A percentile compares a stretch with the other conserved stretches of the same genome.
phyloP scores from a whole-genome alignment of 1,140 invertebrate species.

The Bombus confusus region DNA sequence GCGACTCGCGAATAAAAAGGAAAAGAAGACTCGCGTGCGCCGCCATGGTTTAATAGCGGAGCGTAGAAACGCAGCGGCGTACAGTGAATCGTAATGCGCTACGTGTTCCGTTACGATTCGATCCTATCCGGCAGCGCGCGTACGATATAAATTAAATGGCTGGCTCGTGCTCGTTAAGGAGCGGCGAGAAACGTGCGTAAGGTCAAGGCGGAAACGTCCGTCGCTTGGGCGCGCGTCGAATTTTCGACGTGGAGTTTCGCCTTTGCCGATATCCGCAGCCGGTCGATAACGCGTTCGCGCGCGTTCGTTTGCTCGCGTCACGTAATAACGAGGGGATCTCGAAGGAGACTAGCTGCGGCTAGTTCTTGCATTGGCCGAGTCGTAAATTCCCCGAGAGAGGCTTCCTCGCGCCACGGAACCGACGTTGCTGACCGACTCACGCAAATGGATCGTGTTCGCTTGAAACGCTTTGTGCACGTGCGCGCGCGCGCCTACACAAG shows the following conservation, averaged over 20 bases:
- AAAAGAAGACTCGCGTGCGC: conserved; percentile 6
- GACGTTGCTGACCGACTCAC: not conserved
- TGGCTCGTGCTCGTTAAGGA: conserved; percentile 44
- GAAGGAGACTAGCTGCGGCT: not conserved
- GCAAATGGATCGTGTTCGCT: conserved; percentile 28
- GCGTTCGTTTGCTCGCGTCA: not conserved
- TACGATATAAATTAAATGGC: conserved; percentile 57
- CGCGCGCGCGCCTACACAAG: not conserved
- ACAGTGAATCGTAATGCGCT: conserved; percentile 33
- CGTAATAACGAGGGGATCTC: not conserved
- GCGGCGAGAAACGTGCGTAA: conserved; percentile 48
- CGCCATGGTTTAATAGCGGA: conserved; percentile 21
- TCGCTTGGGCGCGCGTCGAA: not conserved
- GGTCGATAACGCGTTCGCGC: not conserved
- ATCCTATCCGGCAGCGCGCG: not conserved
- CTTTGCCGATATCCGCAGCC: not conserved
- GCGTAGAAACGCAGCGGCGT: conserved; percentile 25
- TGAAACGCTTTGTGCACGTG: conserved; percentile 17
- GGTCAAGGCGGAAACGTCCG: conserved; percentile 52
- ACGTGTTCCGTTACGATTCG: conserved; percentile 57
- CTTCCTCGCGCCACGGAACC: not conserved
- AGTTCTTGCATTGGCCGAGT: not conserved
- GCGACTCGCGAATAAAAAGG: conserved; percentile 7
- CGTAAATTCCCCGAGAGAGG: not conserved
- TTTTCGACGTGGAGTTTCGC: not conserved